A percentile compares a stretch with the other conserved stretches of the same genome.
These are phyloP conservation scores for Drosophila acutilabella DNA, from an alignment of 2,888 invertebrate species.

Conservation along the genomic window DNA sequence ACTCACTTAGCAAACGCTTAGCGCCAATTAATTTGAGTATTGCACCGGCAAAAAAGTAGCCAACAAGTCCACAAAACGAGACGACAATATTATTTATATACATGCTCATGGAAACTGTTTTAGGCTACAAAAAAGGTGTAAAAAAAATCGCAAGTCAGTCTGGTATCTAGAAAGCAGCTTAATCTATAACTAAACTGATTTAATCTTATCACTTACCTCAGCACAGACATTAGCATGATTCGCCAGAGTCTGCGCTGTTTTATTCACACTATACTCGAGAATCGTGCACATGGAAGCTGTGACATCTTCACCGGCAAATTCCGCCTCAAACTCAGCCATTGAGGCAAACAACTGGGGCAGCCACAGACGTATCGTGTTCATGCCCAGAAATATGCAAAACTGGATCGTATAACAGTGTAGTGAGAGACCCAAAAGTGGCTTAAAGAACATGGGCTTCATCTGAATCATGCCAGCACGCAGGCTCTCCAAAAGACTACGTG, in stretches of 20 bases:
- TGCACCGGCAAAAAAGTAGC: conserved; percentile 88
- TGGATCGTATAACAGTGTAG: conserved; percentile 88
- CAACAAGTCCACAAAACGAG: conserved; percentile 87
- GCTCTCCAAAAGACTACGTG: conserved; percentile 66
- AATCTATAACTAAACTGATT: conserved; percentile 1
- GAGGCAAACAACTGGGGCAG: conserved; percentile 93
- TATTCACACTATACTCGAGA: conserved; percentile 82
- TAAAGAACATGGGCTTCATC: conserved; percentile 88
- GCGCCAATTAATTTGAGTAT: conserved; percentile 86
- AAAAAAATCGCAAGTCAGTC: conserved; percentile 2
- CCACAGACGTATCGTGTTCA: conserved; percentile 94
- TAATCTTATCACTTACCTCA: conserved; percentile 74
- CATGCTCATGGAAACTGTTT: conserved; percentile 87
- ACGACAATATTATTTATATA: conserved; percentile 90
- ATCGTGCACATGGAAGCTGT: conserved; percentile 81
- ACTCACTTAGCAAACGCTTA: conserved; percentile 86
- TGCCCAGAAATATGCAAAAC: conserved; percentile 88
- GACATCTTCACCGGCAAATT: conserved; percentile 45
- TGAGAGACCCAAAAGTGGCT: conserved; percentile 88
- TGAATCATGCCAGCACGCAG: conserved; percentile 88
- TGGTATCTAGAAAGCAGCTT: background rate
- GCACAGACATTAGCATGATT: conserved; percentile 73
- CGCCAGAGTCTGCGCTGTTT: conserved; percentile 66
- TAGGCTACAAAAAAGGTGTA: conserved; percentile 70
- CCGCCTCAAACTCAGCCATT: conserved; percentile 86